Conservation (phyloP, 2,797 vertebrate genomes). For the Esox lucius region DNA sequence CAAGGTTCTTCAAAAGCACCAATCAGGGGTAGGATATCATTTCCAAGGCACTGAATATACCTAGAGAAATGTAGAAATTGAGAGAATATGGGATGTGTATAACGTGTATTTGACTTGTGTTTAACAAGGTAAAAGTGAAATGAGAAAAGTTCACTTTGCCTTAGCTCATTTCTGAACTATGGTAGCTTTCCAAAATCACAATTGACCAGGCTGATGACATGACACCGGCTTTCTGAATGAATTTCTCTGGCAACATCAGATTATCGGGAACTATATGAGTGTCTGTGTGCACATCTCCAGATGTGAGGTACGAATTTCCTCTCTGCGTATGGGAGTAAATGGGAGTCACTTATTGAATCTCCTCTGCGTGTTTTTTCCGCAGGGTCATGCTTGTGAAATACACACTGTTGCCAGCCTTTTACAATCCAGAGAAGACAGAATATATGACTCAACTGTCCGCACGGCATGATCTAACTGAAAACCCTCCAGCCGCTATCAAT, state of each 20-base stretch:
- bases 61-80: too few species aligned
- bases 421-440: conserved; percentile 38
- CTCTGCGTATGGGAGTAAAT: neutral
- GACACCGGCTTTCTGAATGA: neutral
- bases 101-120: too few species aligned
- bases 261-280: conserved; percentile 42
- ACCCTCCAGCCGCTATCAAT: too few species aligned
- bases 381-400: conserved; percentile 45
- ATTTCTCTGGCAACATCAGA: neutral
- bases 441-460: too few species aligned
- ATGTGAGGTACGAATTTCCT: conserved; percentile 2
- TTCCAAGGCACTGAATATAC: too few species aligned
- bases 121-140: neutral
- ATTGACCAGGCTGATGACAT: neutral
- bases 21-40: too few species aligned
- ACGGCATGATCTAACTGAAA: too few species aligned
- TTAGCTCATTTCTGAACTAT: neutral
- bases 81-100: too few species aligned
- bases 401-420: conserved; percentile 9
- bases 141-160: neutral
- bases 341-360: conserved; percentile 37
- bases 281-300: conserved; percentile 17
- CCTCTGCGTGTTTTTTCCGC: conserved; percentile 37
- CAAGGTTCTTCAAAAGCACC: too few species aligned
- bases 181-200: neutral